Evolutionary conservation across 2,797 vertebrate species (phyloP), one percentile per base, ranked within the genome.

Genomic region (Tympanoctomys barrerae): DNA sequence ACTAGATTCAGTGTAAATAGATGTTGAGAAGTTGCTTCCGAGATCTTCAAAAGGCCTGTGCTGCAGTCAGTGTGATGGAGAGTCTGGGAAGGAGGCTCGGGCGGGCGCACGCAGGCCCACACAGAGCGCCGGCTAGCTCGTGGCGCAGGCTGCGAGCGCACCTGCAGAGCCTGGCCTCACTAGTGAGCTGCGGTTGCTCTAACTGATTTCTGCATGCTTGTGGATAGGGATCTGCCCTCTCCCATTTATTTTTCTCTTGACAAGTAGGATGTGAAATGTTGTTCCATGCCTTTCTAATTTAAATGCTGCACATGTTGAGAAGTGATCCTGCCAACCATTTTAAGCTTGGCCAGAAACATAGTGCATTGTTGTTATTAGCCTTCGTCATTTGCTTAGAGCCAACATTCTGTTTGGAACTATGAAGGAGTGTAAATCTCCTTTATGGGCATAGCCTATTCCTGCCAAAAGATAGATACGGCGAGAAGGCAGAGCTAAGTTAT

Each of bases 221-320:
- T 93, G 97, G 97, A 97, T 96, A 95, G 93, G 89, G 96, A 95
- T 95, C 97, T 97, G 97, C 97, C 95, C 97, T 91, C 90, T 97
- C 89, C 80, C 97, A 96, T 97, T 98, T 97, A 98, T 96, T 97
- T 96, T 97, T 90, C 94, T 96, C 90, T 85, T 91, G 92, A 97
- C 96, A 97, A 97, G 96, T 97, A 95, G 97, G 94, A 96, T 92
- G 87, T 97, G 97, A 97, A 97, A 97, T 97, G 97, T 97, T 97
- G 93, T 95, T 96, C 93, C 97, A 97, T 97, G 97, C 96, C 92
- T 97, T 97, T 98, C 96, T 95, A 97, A 97, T 97, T 97, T 98
- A 97, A 96, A 94, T 91, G 86, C 91, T 97, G 93, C 94, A 97
- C 95, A 94, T 97, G 96, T 92, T 94, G 96, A 97, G 96, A 96